These are phyloP conservation scores for Typhlomys cinereus DNA, from an alignment of 2,113 vertebrate species.

Conservation along the genomic window DNA sequence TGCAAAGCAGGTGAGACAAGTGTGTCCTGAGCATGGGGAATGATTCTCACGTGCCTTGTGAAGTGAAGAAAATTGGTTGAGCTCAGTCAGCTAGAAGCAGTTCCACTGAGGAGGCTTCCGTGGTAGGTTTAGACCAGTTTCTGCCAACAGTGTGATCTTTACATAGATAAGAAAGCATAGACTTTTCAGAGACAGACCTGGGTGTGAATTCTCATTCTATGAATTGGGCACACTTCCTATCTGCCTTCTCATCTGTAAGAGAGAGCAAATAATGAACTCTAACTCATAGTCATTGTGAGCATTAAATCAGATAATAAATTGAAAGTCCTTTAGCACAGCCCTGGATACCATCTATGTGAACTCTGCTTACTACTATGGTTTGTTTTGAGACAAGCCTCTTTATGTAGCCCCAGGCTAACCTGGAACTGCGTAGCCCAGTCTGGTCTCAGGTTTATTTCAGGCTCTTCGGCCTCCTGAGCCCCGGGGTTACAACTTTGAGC, in stretches of 20 bases:
- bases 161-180: neutral
- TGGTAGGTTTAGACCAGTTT: too few relatives aligned
- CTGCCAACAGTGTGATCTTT: neutral
- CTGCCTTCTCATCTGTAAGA: neutral
- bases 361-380: neutral
- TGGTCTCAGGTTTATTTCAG: too few relatives aligned
- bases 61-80: neutral
- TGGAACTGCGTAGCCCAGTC: too few relatives aligned
- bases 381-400: neutral
- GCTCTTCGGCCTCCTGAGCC: too few relatives aligned
- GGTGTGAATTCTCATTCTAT: neutral
- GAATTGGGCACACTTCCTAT: neutral
- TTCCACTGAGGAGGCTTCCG: neutral
- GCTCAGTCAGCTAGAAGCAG: too few relatives aligned
- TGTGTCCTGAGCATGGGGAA: neutral
- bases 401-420: too few relatives aligned
- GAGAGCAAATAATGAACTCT: neutral
- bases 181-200: neutral
- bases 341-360: neutral
- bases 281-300: neutral
- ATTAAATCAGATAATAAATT: neutral
- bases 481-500: too few relatives aligned
- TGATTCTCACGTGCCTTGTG: neutral
- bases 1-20: conserved; percentile 87
- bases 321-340: neutral